Base-by-base conservation (phyloP, 2,113 vertebrate genomes). In the Mirounga angustirostris region DNA sequence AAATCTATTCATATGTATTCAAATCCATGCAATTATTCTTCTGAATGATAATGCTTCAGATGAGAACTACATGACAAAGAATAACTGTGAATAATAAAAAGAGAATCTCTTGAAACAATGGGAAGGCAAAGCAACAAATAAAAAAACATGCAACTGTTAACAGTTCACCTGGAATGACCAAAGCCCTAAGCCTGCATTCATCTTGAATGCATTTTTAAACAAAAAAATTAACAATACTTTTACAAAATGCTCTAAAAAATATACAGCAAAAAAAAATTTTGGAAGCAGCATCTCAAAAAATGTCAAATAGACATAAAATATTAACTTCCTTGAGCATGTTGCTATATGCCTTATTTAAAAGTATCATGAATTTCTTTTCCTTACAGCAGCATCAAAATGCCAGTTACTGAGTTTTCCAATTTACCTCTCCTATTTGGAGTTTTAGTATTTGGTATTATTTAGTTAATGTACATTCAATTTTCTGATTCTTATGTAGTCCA, bases 1-100 rank as follows among this genome's bases (percentile, higher is more conserved):
- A 65, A 93, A 89, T 89, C 54, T 94, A 97, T 92, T 76, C 81
- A 98, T 94, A 94, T 40, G 19, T 79, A 94, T 91, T 87, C 40
- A 89, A 95, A 74, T 82, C 14, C 19, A 78, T 82, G n/a, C 19
- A 82, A 19, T 82, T 89, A 79, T 78, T 92, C 79, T 91, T 81
- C 40, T 86, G 8, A 94, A 89, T 71, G 59, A 56, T 73, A 81
- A 71, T 58, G 65, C 33, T 56, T 95, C n/a, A 89, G 52, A 54
- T 78, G 43, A 93, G 58, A 10, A 94, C 69, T 69, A 40, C 65
- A n/a, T 91, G 56, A 83, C 56, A 96, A 92, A 74, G 58, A 94
- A 87, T 18, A 85, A 36, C 28, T 61, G 65, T 94, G 59, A 89
- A 59, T 69, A 91, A 95, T 58, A 95, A 63, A 94, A 76, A 87